Conservation (phyloP, 2,888 invertebrate species). For the Rhamphomyia laevipes region DNA sequence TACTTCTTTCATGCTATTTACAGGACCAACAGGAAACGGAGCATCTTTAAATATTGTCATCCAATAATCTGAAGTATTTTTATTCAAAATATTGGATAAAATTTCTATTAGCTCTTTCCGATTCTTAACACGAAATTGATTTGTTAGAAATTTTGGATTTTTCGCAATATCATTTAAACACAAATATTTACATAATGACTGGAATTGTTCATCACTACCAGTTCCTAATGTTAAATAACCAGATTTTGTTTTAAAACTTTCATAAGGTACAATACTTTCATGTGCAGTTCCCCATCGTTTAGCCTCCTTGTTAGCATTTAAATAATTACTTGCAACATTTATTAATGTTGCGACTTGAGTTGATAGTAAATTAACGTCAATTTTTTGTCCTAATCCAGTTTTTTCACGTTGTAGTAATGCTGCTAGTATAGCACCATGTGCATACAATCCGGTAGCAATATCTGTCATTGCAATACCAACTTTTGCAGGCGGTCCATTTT, state of each 20-base stretch:
- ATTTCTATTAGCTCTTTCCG: conserved; percentile 53
- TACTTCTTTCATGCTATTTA: conserved; percentile 75
- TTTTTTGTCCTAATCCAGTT: conserved; percentile 79
- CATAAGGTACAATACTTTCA: conserved; percentile 88
- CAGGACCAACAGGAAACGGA: conserved; percentile 78
- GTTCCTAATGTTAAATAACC: conserved; percentile 78
- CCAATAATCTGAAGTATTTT: conserved; percentile 67
- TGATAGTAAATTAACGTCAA: conserved; percentile 86
- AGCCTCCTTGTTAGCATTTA: conserved; percentile 72
- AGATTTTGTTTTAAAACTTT: conserved; percentile 74
- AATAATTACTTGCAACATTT: conserved; percentile 79
- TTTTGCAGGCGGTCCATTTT: conserved; percentile 74
- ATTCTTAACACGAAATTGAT: conserved; percentile 63
- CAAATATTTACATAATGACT: conserved; percentile 55
- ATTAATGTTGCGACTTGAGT: conserved; percentile 83
- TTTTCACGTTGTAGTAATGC: conserved; percentile 66
- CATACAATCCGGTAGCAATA: conserved; percentile 87
- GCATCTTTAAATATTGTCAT: conserved; percentile 53
- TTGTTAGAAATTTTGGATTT: conserved; percentile 57
- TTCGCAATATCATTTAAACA: conserved; percentile 46
- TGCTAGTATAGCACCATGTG: conserved; percentile 88
- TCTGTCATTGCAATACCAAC: conserved; percentile 90
- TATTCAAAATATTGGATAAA: conserved; percentile 46
- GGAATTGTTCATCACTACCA: conserved; percentile 74
- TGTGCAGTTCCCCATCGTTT: conserved; percentile 86